These are phyloP conservation scores for Botia almorhae DNA, from an alignment of 2,797 vertebrate genomes.

Conservation along the genomic window DNA sequence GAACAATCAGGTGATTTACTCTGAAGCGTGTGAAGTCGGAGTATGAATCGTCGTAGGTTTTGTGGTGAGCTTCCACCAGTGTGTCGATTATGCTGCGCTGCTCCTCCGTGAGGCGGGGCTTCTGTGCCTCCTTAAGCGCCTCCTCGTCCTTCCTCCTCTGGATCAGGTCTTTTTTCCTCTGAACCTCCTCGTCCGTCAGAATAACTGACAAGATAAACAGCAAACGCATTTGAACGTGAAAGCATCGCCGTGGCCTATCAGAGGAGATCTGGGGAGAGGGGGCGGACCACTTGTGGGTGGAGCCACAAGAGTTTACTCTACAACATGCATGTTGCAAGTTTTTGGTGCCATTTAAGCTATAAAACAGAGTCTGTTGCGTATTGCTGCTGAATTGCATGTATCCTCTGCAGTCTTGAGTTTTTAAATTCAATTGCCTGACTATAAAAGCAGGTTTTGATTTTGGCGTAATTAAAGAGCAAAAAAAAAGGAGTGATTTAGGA, in stretches of 20 bases:
- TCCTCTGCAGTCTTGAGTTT: too few relatives aligned
- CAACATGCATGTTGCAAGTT: too few relatives aligned
- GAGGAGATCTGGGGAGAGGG: too few relatives aligned
- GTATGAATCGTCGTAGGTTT: conserved; percentile 93
- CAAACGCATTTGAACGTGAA: neutral
- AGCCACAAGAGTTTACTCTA: neutral
- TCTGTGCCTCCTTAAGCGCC: conserved; percentile 85
- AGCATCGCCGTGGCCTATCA: neutral
- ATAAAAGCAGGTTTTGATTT: too few relatives aligned
- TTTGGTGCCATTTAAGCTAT: too few relatives aligned
- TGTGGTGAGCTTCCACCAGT: conserved; percentile 92
- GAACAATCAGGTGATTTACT: conserved; percentile 71
- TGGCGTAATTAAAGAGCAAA: too few relatives aligned
- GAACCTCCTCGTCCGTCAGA: conserved; percentile 95
- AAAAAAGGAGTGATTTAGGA: too few relatives aligned
- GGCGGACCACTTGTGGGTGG: neutral
- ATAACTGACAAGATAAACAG: conserved; percentile 83
- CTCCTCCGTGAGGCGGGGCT: conserved; percentile 87
- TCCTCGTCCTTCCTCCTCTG: conserved; percentile 94
- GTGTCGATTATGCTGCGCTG: conserved; percentile 85
- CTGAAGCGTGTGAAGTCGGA: conserved; percentile 91
- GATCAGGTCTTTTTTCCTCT: conserved; percentile 95
- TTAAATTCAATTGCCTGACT: too few relatives aligned
- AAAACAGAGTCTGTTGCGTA: too few relatives aligned
- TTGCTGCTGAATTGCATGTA: too few relatives aligned